A percentile compares a stretch with the other conserved stretches of the same genome.
Conservation (phyloP, 2,113 vertebrate genomes). For the Oreochromis niloticus region DNA sequence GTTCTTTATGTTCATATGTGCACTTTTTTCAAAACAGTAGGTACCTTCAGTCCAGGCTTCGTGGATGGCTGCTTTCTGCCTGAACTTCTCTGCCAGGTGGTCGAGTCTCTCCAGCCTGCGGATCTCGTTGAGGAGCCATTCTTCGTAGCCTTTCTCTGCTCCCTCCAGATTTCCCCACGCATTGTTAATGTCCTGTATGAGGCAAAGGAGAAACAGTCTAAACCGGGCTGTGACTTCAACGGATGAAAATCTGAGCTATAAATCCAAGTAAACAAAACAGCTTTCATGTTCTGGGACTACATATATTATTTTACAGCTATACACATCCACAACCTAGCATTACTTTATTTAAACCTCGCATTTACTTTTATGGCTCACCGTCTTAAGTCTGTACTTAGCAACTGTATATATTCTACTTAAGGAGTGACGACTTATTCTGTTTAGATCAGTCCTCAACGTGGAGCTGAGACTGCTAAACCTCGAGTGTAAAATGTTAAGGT, state of each 20-base stretch:
- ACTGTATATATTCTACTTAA: background rate
- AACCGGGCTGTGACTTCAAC: background rate
- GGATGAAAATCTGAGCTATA: background rate
- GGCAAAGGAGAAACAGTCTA: background rate
- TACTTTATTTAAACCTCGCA: background rate
- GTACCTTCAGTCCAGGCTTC: slow-evolving; percentile 97
- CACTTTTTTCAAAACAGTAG: background rate
- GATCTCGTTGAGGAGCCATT: slow-evolving; percentile 97
- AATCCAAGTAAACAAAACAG: background rate
- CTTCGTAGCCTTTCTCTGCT: slow-evolving; percentile 96
- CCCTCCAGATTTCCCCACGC: slow-evolving; percentile 93
- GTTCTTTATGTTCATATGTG: background rate
- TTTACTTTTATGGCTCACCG: background rate
- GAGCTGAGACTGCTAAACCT: background rate
- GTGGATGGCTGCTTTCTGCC: slow-evolving; percentile 96
- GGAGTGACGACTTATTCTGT: background rate
- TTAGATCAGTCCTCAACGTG: background rate
- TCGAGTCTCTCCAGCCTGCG: slow-evolving; percentile 93
- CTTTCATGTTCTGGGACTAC: background rate
- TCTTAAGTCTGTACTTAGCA: background rate
- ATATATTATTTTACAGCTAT: background rate
- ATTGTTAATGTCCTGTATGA: slow-evolving; percentile 88
- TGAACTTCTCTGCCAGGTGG: slow-evolving; percentile 96
- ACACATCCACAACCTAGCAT: background rate
- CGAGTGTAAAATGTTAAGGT: background rate